Base-by-base conservation (phyloP, 2,797 vertebrate genomes). In the Spondyliosoma cantharus region DNA sequence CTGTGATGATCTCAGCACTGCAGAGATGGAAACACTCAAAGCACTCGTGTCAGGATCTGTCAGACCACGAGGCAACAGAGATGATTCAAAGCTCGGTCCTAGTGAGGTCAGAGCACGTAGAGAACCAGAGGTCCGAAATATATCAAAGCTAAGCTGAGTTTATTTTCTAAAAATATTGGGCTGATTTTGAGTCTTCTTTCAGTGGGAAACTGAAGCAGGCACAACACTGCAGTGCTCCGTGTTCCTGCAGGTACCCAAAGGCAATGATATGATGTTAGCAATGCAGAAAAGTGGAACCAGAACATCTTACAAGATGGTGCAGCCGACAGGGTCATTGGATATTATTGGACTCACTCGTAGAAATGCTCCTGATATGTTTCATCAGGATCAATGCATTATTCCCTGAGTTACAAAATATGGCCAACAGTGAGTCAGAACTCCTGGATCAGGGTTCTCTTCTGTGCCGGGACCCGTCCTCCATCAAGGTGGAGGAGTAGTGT, bases 1-100 rank as follows among this genome's bases (percentile, higher is more conserved):
- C 70, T 59, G 65, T 22, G 45, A 79, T 67, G 46, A 37, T 48
- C 62, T 70, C 63, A 76, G 67, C 60, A 62, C 29, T 46, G 62
- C 59, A 43, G 52, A 32, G 68, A 58, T 52, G 42, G 57, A 19
- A 57, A 58, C 52, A 60, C 59, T 37, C 43, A 54, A 70, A 59
- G 27, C 16, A 29, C 54, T 22, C 2, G 5, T 46, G 60, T 56
- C 60, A 42, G 46, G 11, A 25, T 71, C 54, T 63, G 68, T 77
- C 13, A 64, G 60, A 48, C 17, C 56, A 49, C 17, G 14, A 20
- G 25, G 19, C 48, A 61, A 53, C 67, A 37, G 58, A 25, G 43
- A 42, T n/a, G 49, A 78, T 64, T 65, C 58, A 65, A 61, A 48
- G 50, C 32, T 27, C 45, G 13, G 9, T 50, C 15, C 43, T 24